phyloP scores from a whole-genome alignment of 2,888 invertebrate genomes.

The Cataglyphis cursor region DNA sequence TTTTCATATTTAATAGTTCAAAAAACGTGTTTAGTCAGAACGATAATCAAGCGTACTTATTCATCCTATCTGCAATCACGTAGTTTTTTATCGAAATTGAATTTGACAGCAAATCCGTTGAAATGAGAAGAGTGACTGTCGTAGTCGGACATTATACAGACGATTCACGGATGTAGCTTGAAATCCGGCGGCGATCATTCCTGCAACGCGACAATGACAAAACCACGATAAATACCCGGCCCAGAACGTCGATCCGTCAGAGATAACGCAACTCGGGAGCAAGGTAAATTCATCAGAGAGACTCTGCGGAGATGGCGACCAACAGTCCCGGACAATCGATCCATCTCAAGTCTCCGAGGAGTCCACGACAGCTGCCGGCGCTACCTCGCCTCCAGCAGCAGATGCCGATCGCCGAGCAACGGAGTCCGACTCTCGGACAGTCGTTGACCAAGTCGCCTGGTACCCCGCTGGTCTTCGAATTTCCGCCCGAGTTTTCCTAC shows the following conservation, averaged over 20 bases:
- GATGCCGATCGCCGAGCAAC: conserved; percentile 88
- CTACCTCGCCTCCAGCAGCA: conserved; percentile 88
- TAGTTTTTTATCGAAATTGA: neutral
- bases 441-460: conserved; percentile 88
- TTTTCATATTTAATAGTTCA: neutral
- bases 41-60: neutral
- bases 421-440: conserved; percentile 87
- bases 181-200: neutral
- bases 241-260: neutral
- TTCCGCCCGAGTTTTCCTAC: conserved; percentile 80
- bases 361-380: conserved; percentile 88
- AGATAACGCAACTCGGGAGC: conserved; percentile 18
- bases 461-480: conserved; percentile 87
- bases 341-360: conserved; percentile 88
- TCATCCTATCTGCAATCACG: neutral
- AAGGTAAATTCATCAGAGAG: conserved; percentile 21
- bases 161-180: conserved; percentile 13
- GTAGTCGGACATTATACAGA: neutral
- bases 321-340: conserved; percentile 89
- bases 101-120: neutral
- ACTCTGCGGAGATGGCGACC: conserved; percentile 87
- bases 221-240: conserved; percentile 9
- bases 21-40: neutral
- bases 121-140: conserved; percentile 9
- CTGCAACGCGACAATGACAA: conserved; percentile 5